Evolutionary conservation across 1,140 invertebrate genomes (phyloP).

Genomic region (Harpegnathos saltator): DNA sequence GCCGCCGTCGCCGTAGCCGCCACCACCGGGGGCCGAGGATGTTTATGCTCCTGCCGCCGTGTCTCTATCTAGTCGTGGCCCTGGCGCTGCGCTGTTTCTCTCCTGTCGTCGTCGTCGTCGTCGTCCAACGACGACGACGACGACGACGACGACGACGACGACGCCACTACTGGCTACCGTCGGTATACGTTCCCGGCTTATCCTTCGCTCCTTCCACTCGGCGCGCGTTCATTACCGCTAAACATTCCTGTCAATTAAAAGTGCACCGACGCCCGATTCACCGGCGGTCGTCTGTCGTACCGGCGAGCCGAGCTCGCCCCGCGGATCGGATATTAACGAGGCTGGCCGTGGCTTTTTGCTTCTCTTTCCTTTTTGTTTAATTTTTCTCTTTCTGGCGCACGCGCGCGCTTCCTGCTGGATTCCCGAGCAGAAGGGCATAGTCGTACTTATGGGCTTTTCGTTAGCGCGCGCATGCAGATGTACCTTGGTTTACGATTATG

Average conservation of each 20-base stretch:
- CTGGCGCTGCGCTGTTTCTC: slow-evolving; percentile 71
- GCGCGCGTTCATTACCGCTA: slow-evolving; percentile 83
- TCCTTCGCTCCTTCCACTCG: slow-evolving; percentile 67
- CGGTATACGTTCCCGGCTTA: slow-evolving; percentile 71
- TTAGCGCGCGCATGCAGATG: slow-evolving; percentile 59
- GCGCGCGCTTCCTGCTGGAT: slow-evolving; percentile 36
- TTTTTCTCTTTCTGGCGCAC: slow-evolving; percentile 21
- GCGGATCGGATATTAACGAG: slow-evolving; percentile 49
- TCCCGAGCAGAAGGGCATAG: slow-evolving; percentile 18
- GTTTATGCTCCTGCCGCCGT: slow-evolving; percentile 83
- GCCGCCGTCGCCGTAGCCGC: slow-evolving; percentile 26
- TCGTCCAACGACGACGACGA: slow-evolving; percentile 15
- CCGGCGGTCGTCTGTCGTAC: slow-evolving; percentile 69
- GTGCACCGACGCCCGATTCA: slow-evolving; percentile 82
- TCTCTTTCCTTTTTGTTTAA: not conserved
- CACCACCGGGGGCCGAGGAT: slow-evolving; percentile 66
- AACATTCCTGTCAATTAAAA: slow-evolving; percentile 86
- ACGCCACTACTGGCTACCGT: slow-evolving; percentile 71
- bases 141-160: slow-evolving; percentile 18
- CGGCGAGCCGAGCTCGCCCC: slow-evolving; percentile 23
- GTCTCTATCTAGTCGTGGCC: slow-evolving; percentile 83
- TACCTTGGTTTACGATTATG: slow-evolving; percentile 55
- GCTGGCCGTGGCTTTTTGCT: not conserved
- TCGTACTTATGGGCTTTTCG: slow-evolving; percentile 56
- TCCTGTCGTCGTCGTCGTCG: slow-evolving; percentile 60